Evolutionary conservation across 2,888 invertebrate species (phyloP).

Genomic region (Idaea dimidiata): DNA sequence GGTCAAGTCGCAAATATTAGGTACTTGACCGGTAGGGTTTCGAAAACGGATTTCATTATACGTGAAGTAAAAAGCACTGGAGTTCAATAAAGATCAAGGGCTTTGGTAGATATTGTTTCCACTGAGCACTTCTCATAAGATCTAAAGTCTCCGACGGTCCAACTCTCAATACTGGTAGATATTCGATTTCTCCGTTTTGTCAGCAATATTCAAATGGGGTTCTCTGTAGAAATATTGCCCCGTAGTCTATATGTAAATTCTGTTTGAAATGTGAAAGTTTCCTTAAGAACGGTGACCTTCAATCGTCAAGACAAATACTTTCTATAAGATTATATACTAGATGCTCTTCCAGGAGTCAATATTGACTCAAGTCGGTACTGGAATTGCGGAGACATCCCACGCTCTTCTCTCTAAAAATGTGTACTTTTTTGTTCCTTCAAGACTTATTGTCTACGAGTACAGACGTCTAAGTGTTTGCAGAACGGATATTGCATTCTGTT

Average conservation of each 20-base stretch:
- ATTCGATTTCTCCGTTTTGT: conserved; percentile 54
- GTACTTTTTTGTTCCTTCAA: conserved; percentile 38
- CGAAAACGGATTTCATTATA: background rate
- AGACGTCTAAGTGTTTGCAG: conserved; percentile 49
- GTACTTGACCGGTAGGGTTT: no score
- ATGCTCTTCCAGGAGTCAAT: conserved; percentile 67
- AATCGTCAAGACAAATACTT: conserved; percentile 73
- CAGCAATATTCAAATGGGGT: conserved; percentile 71
- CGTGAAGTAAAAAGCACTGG: background rate
- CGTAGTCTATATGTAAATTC: conserved; percentile 73
- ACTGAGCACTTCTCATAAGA: conserved; percentile 1
- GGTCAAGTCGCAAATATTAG: no score
- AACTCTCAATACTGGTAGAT: conserved; percentile 37
- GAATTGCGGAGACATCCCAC: conserved; percentile 23
- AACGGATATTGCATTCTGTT: conserved; percentile 49
- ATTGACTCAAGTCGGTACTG: conserved; percentile 54
- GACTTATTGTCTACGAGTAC: conserved; percentile 44
- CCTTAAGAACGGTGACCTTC: conserved; percentile 64
- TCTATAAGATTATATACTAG: conserved; percentile 75
- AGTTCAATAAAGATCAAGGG: conserved; percentile 10
- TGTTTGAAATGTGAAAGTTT: conserved; percentile 72
- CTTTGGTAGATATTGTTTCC: conserved; percentile 20
- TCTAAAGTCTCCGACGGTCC: conserved; percentile 17
- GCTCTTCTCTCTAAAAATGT: conserved; percentile 33
- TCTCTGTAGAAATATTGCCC: conserved; percentile 69